A percentile compares a stretch with the other conserved stretches of the same genome.
phyloP scores from a whole-genome alignment of 2,113 vertebrate genomes.

The Dicentrarchus labrax region DNA sequence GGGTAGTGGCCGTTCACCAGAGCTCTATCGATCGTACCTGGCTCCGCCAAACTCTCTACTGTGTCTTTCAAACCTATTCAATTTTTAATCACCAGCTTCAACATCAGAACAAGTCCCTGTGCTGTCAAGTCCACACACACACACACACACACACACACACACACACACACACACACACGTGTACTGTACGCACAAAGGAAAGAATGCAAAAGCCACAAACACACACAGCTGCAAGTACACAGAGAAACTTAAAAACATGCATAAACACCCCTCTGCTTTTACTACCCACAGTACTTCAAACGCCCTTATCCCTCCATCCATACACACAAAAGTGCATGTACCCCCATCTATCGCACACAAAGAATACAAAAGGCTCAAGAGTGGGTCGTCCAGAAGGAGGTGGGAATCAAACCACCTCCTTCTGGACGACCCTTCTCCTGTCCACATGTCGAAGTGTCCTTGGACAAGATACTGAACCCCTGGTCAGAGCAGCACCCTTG shows the following conservation, averaged over 20 bases:
- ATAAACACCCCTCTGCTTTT: conserved; percentile 33
- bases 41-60: conserved; percentile 74
- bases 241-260: conserved; percentile 34
- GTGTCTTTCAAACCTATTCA: conserved; percentile 84
- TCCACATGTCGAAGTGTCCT: not conserved
- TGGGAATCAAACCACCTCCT: not conserved
- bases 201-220: conserved; percentile 48
- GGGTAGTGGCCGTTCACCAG: conserved; percentile 58
- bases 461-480: not conserved
- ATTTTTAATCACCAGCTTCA: conserved; percentile 84
- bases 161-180: not conserved
- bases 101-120: conserved; percentile 72
- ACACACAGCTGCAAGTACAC: conserved; percentile 44
- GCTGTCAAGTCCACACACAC: conserved; percentile 36
- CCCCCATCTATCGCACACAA: not conserved
- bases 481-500: not conserved
- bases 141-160: not conserved
- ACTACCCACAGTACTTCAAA: conserved; percentile 50
- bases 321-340: conserved; percentile 17
- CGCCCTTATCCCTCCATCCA: conserved; percentile 10
- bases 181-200: not conserved
- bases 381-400: not conserved
- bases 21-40: conserved; percentile 80
- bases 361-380: not conserved
- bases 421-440: no score